Base-by-base conservation (phyloP, 2,888 invertebrate genomes). In the Myathropa florea region DNA sequence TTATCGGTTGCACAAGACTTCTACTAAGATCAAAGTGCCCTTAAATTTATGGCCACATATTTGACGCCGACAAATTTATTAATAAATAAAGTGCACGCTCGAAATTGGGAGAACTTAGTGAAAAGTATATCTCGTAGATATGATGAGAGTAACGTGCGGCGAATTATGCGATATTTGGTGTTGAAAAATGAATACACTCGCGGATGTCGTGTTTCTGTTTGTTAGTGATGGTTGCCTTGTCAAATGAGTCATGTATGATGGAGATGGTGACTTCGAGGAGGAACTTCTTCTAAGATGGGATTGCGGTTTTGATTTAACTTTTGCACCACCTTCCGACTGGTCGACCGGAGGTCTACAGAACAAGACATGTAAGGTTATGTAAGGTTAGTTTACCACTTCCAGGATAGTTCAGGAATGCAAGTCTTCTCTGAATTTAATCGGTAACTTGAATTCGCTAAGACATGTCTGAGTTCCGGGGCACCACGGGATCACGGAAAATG, bases 11-110 rank as follows among this genome's bases (percentile, higher is more conserved):
- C 36, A n/a, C n/a, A 46, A 46, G 60, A 26, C 46, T 60, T 65
- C 21, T 30, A 23, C 14, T 70, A 76, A 81, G 81, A 81, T 85
- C 81, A 85, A 85, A 83, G 76, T 67, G 30, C 36, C 36, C 30
- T 33, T 14, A 10, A 72, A 72, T 85, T 85, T 85, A 85, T 81
- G 61, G 81, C 81, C 61, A 61, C 72, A 72, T 63, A 81, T 68
- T 77, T 81, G 71, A 81, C 53, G 63, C 76, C 67, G 83, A 81
- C 81, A 85, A 68, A 68, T 81, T 85, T 85, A 85, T 81, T 81
- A 80, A 84, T 85, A 81, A 72, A 81, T 59, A 46, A 72, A 72
- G 23, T 46, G 36, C 57, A 12, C 71, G 39, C 53, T 33, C 39
- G 28, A 78, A 57, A 61, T 53, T n/a, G 28, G 61, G 23, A 7